A percentile compares a stretch with the other conserved stretches of the same genome.
These are phyloP conservation scores for Alouatta palliata DNA, from an alignment of 2,113 vertebrate species.

Conservation along the genomic window DNA sequence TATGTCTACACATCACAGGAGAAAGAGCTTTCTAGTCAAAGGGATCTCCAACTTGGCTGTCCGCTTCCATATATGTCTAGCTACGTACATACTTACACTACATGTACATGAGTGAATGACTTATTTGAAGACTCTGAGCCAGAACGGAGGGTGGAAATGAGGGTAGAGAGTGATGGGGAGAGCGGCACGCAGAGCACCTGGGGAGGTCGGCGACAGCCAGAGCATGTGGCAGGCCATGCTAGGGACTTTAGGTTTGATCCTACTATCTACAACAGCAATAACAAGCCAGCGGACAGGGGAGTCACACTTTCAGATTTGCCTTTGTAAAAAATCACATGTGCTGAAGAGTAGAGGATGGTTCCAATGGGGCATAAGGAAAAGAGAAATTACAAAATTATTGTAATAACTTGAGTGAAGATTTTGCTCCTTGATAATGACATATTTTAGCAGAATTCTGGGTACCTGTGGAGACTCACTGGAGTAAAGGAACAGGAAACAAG, in stretches of 20 bases:
- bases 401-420: neutral
- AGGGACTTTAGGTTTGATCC: neutral
- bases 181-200: neutral
- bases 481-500: neutral
- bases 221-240: neutral
- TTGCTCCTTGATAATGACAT: constrained; percentile 11
- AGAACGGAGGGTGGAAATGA: neutral
- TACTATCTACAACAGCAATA: neutral
- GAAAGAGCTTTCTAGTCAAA: constrained; percentile 9
- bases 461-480: neutral
- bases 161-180: neutral
- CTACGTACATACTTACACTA: neutral
- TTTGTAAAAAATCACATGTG: neutral
- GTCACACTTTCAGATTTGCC: neutral
- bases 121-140: neutral
- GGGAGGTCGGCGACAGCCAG: neutral
- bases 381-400: neutral
- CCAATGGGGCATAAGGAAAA: neutral
- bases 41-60: neutral
- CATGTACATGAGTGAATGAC: neutral
- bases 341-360: neutral
- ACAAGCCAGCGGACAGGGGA: neutral
- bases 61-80: neutral
- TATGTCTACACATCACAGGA: neutral
- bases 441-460: constrained; percentile 15